Evolutionary conservation across 2,888 invertebrate species (phyloP).

Genomic region (Agonopterix arenella): DNA sequence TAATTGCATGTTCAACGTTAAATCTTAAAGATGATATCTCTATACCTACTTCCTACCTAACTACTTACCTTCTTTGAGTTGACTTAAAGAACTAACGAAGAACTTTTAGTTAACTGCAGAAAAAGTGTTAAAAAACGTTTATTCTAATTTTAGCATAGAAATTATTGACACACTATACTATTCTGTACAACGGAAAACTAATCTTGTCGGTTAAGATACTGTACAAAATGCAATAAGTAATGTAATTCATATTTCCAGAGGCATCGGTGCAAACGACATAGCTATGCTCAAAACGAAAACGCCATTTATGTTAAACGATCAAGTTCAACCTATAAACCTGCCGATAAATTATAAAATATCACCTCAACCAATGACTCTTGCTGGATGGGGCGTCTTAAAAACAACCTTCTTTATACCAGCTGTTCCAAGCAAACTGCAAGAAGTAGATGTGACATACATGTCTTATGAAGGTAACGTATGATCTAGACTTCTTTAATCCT

Average conservation of each 20-base stretch:
- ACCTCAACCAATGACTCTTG: conserved; percentile 35
- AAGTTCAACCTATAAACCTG: conserved; percentile 59
- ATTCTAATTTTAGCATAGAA: too few species aligned
- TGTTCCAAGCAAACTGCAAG: conserved; percentile 59
- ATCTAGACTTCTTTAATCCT: neutral
- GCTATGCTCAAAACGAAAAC: conserved; percentile 58
- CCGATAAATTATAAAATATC: conserved; percentile 40
- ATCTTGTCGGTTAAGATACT: too few species aligned
- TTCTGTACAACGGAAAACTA: too few species aligned
- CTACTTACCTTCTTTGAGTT: too few species aligned
- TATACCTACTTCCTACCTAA: too few species aligned
- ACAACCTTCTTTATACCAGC: conserved; percentile 49
- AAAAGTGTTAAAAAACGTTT: too few species aligned
- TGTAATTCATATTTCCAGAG: conserved; percentile 30
- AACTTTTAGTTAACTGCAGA: too few species aligned
- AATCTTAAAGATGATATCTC: too few species aligned
- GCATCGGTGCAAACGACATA: conserved; percentile 71
- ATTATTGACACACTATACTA: too few species aligned
- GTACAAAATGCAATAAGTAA: too few species aligned
- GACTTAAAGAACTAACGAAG: too few species aligned
- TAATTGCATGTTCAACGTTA: too few species aligned
- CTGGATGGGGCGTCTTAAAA: conserved; percentile 72
- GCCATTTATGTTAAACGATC: conserved; percentile 45
- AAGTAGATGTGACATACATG: conserved; percentile 53
- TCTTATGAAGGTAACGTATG: conserved; percentile 43